These are phyloP conservation scores for Chlamydotis undulata DNA, from an alignment of 2,113 vertebrate species.

Conservation along the genomic window DNA sequence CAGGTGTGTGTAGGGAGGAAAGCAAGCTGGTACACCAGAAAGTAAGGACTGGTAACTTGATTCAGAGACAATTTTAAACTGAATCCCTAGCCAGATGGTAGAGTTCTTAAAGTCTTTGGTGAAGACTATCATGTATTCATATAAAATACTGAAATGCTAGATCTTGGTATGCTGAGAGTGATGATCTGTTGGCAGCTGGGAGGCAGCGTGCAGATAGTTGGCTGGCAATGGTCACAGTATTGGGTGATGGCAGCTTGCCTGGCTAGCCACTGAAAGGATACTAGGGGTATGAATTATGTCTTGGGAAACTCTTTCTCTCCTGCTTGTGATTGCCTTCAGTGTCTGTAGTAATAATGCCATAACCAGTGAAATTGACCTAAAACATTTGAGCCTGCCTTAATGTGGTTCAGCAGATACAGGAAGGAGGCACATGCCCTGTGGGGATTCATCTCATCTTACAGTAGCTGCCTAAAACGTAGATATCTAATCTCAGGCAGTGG, in stretches of 20 bases:
- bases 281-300: background rate
- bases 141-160: background rate
- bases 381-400: background rate
- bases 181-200: background rate
- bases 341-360: background rate
- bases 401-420: background rate
- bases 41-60: slow-evolving; percentile 66
- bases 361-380: background rate
- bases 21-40: background rate
- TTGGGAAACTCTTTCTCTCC: background rate
- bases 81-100: background rate
- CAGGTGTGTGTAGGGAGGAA: slow-evolving; percentile 42
- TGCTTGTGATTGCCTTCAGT: background rate
- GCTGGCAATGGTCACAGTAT: background rate
- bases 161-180: background rate
- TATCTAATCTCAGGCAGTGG: background rate
- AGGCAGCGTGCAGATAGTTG: background rate
- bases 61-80: background rate
- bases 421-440: background rate
- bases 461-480: background rate
- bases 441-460: background rate
- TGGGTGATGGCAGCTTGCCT: background rate
- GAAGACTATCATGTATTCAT: background rate
- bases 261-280: background rate
- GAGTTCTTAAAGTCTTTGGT: background rate